These are phyloP conservation scores for Chloropsis hardwickii DNA, from an alignment of 2,113 vertebrate genomes.

Conservation along the genomic window DNA sequence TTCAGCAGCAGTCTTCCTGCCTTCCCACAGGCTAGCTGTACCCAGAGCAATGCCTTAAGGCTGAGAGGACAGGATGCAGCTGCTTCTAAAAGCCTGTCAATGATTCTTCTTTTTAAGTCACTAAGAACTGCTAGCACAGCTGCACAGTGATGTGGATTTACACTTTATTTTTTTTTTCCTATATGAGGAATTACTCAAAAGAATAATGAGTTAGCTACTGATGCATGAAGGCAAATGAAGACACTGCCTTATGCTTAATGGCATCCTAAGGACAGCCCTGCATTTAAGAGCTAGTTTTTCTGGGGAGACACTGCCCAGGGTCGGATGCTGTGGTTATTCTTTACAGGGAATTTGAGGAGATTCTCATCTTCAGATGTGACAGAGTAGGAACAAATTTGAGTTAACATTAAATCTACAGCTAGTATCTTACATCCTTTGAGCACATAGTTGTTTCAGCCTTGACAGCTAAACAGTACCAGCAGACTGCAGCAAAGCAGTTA, in stretches of 20 bases:
- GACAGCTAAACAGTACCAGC: neutral
- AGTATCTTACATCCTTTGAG: neutral
- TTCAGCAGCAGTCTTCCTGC: neutral
- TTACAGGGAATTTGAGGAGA: neutral
- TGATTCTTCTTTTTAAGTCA: constrained; percentile 51
- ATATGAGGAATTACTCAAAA: constrained; percentile 34
- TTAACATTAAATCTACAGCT: neutral
- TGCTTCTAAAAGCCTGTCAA: constrained; percentile 45
- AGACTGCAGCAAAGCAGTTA: neutral
- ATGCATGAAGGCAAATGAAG: constrained; percentile 18
- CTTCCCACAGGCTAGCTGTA: neutral
- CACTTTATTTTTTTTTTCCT: neutral
- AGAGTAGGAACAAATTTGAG: neutral
- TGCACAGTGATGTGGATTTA: constrained; percentile 41
- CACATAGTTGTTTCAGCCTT: neutral
- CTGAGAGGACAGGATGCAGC: constrained; percentile 52
- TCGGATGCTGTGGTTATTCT: neutral
- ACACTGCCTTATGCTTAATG: neutral
- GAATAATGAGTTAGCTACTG: constrained; percentile 39
- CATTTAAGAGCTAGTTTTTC: neutral
- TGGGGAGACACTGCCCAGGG: neutral
- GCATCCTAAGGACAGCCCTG: neutral
- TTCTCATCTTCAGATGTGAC: neutral
- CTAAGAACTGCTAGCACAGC: constrained; percentile 36
- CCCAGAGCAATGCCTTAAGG: neutral